These are phyloP conservation scores for Eretmochelys imbricata DNA, from an alignment of 2,113 vertebrate species.

Conservation along the genomic window DNA sequence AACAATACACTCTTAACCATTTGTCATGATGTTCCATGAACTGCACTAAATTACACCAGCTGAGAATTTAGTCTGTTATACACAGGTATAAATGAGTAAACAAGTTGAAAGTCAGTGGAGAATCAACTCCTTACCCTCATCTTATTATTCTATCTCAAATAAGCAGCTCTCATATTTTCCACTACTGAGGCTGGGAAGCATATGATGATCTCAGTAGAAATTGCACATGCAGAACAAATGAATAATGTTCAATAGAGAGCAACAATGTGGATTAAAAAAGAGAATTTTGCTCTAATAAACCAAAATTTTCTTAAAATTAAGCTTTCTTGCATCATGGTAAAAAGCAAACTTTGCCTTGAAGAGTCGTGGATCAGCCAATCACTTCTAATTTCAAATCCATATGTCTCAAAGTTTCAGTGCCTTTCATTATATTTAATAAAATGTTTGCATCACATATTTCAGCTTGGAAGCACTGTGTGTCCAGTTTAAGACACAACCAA, in stretches of 20 bases:
- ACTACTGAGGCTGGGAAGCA: background rate
- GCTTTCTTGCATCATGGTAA: background rate
- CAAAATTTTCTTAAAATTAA: background rate
- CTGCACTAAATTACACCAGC: background rate
- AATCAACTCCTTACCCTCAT: background rate
- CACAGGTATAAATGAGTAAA: background rate
- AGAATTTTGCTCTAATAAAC: background rate
- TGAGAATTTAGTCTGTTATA: background rate
- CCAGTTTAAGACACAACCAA: background rate
- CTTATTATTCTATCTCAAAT: background rate
- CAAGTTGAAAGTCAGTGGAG: background rate
- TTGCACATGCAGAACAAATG: background rate
- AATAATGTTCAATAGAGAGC: background rate
- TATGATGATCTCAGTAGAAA: background rate
- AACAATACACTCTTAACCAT: background rate
- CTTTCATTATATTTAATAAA: background rate
- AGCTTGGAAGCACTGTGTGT: background rate
- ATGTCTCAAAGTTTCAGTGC: background rate
- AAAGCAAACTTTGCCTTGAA: background rate
- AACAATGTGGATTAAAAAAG: background rate
- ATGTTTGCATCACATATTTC: background rate
- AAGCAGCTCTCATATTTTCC: background rate
- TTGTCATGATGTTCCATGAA: background rate
- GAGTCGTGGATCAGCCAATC: background rate
- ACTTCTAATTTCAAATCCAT: background rate